These are phyloP conservation scores for Laterallus jamaicensis DNA, from an alignment of 2,113 vertebrate genomes.

Conservation along the genomic window DNA sequence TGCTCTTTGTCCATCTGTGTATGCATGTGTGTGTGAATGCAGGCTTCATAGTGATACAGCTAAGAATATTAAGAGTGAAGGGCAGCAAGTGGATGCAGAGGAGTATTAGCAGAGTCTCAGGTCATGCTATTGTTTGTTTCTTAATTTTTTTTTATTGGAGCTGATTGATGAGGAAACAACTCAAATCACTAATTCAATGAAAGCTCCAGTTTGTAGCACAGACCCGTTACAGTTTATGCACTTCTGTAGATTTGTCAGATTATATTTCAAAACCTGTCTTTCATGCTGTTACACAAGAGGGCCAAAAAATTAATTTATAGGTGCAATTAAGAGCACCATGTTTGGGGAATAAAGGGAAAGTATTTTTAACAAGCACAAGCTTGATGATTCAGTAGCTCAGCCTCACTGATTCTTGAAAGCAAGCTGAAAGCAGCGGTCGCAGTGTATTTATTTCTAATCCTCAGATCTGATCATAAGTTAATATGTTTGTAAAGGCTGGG, in stretches of 20 bases:
- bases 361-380: neutral
- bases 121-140: neutral
- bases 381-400: neutral
- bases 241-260: neutral
- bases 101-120: neutral
- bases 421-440: neutral
- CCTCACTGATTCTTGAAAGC: neutral
- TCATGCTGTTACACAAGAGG: neutral
- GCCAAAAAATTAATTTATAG: neutral
- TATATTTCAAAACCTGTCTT: neutral
- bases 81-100: neutral
- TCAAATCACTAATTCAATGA: neutral
- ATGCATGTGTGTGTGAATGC: accelerated
- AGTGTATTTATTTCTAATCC: neutral
- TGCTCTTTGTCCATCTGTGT: neutral
- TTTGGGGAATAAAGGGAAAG: neutral
- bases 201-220: neutral
- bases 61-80: neutral
- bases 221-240: neutral
- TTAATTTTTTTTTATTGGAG: neutral
- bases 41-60: accelerated
- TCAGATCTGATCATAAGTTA: neutral
- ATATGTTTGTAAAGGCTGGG: neutral
- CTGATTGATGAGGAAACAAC: neutral
- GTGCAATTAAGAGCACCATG: neutral